Percentiles rank a stretch among this genome's conserved stretches.
Conservation (phyloP, 2,797 vertebrate species). For the Carduelis carduelis region DNA sequence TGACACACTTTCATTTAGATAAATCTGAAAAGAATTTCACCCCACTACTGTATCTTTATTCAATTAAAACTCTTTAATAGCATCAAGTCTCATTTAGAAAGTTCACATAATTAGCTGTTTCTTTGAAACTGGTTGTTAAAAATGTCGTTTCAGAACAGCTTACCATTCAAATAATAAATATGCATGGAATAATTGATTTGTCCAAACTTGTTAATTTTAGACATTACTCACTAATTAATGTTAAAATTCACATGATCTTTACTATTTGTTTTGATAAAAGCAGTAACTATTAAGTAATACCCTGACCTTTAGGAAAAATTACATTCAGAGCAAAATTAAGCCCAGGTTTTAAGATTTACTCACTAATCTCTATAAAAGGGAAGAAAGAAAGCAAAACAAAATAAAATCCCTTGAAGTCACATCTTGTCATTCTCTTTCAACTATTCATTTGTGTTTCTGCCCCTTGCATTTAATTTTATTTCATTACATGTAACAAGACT, state of each 20-base stretch:
- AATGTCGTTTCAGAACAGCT: background rate
- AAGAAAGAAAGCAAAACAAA: background rate
- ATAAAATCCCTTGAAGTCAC: background rate
- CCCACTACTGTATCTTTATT: background rate
- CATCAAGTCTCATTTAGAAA: conserved; percentile 15
- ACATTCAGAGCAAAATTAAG: background rate
- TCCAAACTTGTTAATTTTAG: background rate
- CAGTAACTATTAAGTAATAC: background rate
- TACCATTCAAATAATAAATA: background rate
- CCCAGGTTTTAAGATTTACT: background rate
- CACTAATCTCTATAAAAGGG: background rate
- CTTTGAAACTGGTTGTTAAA: background rate
- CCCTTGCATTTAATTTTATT: background rate
- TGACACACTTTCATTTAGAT: background rate
- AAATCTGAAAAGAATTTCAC: background rate
- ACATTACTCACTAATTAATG: background rate
- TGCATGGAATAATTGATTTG: background rate
- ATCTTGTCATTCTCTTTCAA: background rate
- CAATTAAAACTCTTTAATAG: background rate
- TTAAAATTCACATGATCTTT: background rate
- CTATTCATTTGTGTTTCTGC: background rate
- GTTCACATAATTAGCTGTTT: background rate
- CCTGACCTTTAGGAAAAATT: background rate
- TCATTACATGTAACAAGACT: background rate
- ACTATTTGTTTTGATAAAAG: background rate